Percentiles rank a stretch among this genome's conserved stretches.
Conservation (phyloP, 2,113 vertebrate genomes). For the Mus spicilegus region DNA sequence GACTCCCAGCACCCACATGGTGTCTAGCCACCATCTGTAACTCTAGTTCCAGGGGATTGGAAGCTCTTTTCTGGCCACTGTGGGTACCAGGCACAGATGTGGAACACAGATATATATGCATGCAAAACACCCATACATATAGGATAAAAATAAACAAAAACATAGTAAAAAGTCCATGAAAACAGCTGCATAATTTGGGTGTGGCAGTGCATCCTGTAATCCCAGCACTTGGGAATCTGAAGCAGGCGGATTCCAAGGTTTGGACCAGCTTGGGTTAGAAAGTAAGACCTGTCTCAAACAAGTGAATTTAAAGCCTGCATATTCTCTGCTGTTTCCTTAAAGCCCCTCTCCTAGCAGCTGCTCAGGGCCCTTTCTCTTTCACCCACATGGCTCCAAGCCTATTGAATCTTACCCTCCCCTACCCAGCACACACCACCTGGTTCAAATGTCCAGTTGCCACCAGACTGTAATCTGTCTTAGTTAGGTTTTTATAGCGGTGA, state of each 20-base stretch:
- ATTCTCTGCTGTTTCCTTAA: not conserved
- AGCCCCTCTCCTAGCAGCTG: not conserved
- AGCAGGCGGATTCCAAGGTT: not conserved
- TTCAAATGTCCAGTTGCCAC: not conserved
- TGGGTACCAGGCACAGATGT: too few relatives aligned
- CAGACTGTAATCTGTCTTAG: not conserved
- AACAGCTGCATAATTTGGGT: not conserved
- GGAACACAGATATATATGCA: too few relatives aligned
- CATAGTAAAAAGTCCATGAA: not conserved
- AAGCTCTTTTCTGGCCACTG: too few relatives aligned
- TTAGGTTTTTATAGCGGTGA: not conserved
- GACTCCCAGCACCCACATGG: not conserved
- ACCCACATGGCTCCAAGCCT: not conserved
- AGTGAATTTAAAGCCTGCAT: not conserved
- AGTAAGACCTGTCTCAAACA: not conserved
- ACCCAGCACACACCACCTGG: rapidly evolving
- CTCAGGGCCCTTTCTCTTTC: not conserved
- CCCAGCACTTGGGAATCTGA: not conserved
- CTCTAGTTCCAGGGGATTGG: too few relatives aligned
- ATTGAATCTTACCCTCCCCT: not conserved
- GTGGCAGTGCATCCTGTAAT: not conserved
- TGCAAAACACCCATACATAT: too few relatives aligned
- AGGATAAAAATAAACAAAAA: too few relatives aligned
- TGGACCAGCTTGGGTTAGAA: not conserved
- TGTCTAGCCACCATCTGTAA: too few relatives aligned